Evolutionary conservation across 1,140 invertebrate species (phyloP), one percentile per base, ranked within the genome.

Genomic region (Melanaphis sacchari): DNA sequence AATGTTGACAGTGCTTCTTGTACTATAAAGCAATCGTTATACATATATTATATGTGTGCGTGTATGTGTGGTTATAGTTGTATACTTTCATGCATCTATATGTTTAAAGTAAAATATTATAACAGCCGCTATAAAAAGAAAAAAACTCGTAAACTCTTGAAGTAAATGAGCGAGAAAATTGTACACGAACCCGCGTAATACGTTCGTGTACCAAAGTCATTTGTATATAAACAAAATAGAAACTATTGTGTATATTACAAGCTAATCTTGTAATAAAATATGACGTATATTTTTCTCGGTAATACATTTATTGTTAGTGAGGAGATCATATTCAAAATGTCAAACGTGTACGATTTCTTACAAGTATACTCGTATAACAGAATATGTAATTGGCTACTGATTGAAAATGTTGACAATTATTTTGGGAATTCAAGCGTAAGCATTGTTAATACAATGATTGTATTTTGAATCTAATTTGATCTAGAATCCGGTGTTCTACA

Each of bases 181-280:
- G 85, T 87, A 85, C 26, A 85, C 2, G 84, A 31, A 85, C 40
- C 84, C 84, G 31, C 41, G 41, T 49, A 87, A 87, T 87, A 31
- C 31, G 41, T 46, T 87, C 9, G 40, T 38, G 82, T 11, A 84
- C 24, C 38, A 87, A n/a, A 87, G 43, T 31, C 85, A 46, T 87
- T 87, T 87, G 85, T 87, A 46, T n/a, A 46, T 6, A 87, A 87
- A 87, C 84, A 87, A n/a, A 87, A 87, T 43, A 31, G 46, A 87
- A 43, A n/a, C 40, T 87, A 43, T 18, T 18, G 31, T 87, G 41
- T 41, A 43, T 43, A 43, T 26, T 87, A 40, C 38, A 40, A 26
- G 36, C 36, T 84, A 26, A 40, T 46, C 26, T 31, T 43, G 46
- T 31, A 15, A 6, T 46, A 43, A 43, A 87, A 31, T 87, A 43